These are phyloP conservation scores for Bombus superbus DNA, from an alignment of 1,140 invertebrate species.

Conservation along the genomic window DNA sequence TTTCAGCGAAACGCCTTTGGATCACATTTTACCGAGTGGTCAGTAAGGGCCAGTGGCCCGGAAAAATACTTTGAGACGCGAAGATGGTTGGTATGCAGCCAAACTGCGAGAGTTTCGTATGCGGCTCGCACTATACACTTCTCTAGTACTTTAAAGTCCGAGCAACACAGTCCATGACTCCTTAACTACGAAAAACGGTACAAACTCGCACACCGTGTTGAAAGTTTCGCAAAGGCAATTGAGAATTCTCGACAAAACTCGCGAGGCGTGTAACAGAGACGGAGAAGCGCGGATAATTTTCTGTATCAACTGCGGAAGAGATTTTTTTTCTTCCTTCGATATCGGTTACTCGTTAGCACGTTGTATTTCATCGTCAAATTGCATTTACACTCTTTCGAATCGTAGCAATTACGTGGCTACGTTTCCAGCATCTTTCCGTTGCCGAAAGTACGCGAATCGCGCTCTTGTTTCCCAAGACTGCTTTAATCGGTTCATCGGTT, in stretches of 20 bases:
- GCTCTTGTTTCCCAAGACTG: too few relatives aligned
- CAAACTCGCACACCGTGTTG: conserved; percentile 49
- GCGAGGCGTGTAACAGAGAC: conserved; percentile 12
- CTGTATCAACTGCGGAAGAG: neutral
- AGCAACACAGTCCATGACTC: conserved; percentile 39
- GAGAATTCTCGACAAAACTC: conserved; percentile 55
- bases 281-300: conserved; percentile 31
- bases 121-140: conserved; percentile 27
- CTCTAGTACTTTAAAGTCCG: conserved; percentile 57
- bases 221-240: conserved; percentile 58
- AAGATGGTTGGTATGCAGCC: neutral
- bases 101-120: conserved; percentile 27
- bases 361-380: too few relatives aligned
- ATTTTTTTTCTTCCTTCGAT: conserved; percentile 10
- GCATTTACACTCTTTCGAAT: too few relatives aligned
- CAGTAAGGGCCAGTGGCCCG: neutral
- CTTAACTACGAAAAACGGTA: conserved; percentile 61
- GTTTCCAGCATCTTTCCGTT: neutral
- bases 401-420: too few relatives aligned
- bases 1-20: neutral
- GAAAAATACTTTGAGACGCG: conserved; percentile 19
- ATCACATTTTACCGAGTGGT: conserved; percentile 45
- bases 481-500: too few relatives aligned
- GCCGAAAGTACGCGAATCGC: neutral
- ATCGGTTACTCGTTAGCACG: too few relatives aligned